These are phyloP conservation scores for Dromas ardeola DNA, from an alignment of 2,113 vertebrate species.

Conservation along the genomic window DNA sequence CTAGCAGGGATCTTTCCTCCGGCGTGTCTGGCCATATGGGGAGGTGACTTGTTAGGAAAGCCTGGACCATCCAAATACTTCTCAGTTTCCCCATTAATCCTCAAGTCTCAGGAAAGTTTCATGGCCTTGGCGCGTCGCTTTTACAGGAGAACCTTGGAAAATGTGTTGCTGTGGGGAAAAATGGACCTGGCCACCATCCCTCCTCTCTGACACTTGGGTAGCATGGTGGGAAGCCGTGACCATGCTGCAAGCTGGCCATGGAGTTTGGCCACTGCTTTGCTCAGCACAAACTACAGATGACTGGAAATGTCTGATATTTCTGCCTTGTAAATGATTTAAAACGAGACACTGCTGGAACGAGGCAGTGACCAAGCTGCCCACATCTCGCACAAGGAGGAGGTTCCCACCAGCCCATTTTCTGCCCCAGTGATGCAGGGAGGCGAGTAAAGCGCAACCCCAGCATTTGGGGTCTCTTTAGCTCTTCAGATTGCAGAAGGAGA, in stretches of 20 bases:
- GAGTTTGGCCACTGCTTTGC: background rate
- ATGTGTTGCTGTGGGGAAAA: conserved; percentile 35
- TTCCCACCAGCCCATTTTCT: background rate
- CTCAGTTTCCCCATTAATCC: conserved; percentile 33
- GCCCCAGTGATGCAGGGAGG: background rate
- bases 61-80: background rate
- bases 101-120: conserved; percentile 7
- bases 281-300: background rate
- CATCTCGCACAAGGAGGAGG: rapidly evolving
- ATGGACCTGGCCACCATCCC: background rate
- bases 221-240: background rate
- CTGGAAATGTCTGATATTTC: background rate
- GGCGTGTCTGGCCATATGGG: rapidly evolving
- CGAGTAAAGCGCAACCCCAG: background rate
- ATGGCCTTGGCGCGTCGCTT: background rate
- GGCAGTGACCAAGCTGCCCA: background rate
- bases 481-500: background rate
- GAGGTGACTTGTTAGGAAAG: background rate
- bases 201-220: background rate
- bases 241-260: background rate
- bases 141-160: conserved; percentile 43
- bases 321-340: background rate
- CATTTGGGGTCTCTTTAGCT: background rate
- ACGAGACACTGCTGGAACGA: background rate
- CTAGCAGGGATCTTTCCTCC: background rate